These are phyloP conservation scores for Lethrus apterus DNA, from an alignment of 1,140 invertebrate genomes.

Conservation along the genomic window DNA sequence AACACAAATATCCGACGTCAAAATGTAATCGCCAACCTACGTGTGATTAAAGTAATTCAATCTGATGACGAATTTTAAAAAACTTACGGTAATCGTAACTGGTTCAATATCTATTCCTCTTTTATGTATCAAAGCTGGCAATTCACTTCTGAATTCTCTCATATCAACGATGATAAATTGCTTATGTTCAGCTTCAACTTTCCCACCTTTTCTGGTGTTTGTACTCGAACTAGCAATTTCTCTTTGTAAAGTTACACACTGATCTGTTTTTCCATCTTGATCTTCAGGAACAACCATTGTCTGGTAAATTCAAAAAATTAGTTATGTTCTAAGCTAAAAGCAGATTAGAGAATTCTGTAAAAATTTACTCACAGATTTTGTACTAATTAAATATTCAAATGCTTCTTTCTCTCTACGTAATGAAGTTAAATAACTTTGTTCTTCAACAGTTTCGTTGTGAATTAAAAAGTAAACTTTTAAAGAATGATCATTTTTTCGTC, in stretches of 20 bases:
- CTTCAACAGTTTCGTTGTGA: slow-evolving; percentile 86
- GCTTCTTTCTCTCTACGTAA: slow-evolving; percentile 87
- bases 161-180: slow-evolving; percentile 89
- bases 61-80: too few relatives aligned
- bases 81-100: slow-evolving; percentile 73
- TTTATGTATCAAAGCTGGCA: slow-evolving; percentile 90
- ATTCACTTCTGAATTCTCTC: slow-evolving; percentile 94
- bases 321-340: background rate
- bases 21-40: slow-evolving; percentile 93
- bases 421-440: slow-evolving; percentile 88
- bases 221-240: slow-evolving; percentile 41
- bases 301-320: slow-evolving; percentile 41
- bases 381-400: slow-evolving; percentile 85
- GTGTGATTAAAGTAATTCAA: too few relatives aligned
- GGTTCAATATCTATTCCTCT: slow-evolving; percentile 91
- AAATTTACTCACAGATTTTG: slow-evolving; percentile 70
- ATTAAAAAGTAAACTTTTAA: slow-evolving; percentile 83
- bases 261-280: slow-evolving; percentile 77
- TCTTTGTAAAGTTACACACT: slow-evolving; percentile 56
- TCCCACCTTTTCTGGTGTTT: slow-evolving; percentile 58
- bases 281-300: slow-evolving; percentile 88
- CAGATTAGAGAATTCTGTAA: background rate
- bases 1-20: slow-evolving; percentile 92
- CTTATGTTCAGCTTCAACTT: slow-evolving; percentile 30
- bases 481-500: slow-evolving; percentile 51